Base-by-base conservation (phyloP, 2,888 invertebrate species). In the Strigamia transsilvanica region DNA sequence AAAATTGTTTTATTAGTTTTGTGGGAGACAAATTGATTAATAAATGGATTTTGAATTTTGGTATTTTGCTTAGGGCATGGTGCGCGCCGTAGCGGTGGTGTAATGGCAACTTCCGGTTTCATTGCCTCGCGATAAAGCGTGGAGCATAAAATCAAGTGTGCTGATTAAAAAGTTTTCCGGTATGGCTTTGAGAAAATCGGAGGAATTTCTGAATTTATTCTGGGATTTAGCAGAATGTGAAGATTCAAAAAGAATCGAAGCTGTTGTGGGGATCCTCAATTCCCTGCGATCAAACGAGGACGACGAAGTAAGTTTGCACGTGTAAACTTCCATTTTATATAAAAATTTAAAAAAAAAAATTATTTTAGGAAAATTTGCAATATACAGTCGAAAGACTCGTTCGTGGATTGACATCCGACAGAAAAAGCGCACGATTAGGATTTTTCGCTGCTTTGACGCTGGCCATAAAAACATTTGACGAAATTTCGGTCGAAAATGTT, bases 381-480 rank as follows among this genome's bases (percentile, higher is more conserved):
- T 94, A 94, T 88, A 91, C 91, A 0, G 86, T 94, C 46, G 91
- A 91, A 84, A 90, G 94, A 85, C 88, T 94, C 80, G 89, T 94
- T 3, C 90, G 93, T 84, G 94, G 94, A 83, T 88, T 94, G 83
- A 93, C 93, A 42, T 92, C 94, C 1, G 91, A 92, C 23, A 90
- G 92, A 56, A 90, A 90, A 27, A 89, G 90, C 27, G 90, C 92
- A 41, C 90, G 93, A 85, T 90, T 91, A 82, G 93, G 94, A 32
- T 93, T 92, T 88, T 94, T 91, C 86, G 90, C 92, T 0, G 91
- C 92, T 12, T 88, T 94, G 15, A 91, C 92, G n/a, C 90, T 90
- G 7, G 87, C 93, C 82, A 87, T 94, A 13, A 88, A 88, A 66
- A 18, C 23, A 10, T 73, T 73, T 15, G 32, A 32, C 6, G 73